Percentiles rank a stretch among this genome's conserved stretches.
Evolutionary conservation across 2,797 vertebrate genomes (phyloP).

Genomic region (Geotrypetes seraphini): DNA sequence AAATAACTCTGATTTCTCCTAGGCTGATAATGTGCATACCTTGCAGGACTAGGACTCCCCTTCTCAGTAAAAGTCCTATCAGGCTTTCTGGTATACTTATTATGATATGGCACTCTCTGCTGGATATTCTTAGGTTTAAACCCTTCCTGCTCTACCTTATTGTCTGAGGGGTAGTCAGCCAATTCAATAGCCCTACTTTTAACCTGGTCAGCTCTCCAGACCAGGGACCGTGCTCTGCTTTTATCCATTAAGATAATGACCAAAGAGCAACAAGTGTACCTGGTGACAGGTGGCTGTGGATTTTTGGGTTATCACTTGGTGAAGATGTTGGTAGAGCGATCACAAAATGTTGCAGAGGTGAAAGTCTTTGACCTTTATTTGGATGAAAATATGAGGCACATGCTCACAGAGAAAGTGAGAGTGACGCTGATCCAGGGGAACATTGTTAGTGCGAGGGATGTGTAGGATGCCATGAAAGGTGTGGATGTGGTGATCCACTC

Average conservation of each 20-base stretch:
- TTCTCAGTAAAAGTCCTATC: no score
- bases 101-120: no score
- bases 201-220: no score
- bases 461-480: constrained; percentile 52
- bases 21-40: no score
- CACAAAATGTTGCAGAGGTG: constrained; percentile 54
- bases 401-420: constrained; percentile 43
- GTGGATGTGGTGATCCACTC: constrained; percentile 65
- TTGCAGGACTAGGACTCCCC: no score
- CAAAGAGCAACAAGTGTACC: constrained; percentile 43
- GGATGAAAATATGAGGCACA: constrained; percentile 29
- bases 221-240: no score
- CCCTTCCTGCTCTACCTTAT: no score
- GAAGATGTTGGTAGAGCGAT: constrained; percentile 55
- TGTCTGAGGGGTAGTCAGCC: no score
- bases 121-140: no score
- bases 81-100: no score
- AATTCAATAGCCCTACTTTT: no score
- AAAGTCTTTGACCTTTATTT: constrained; percentile 64
- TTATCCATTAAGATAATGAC: neutral
- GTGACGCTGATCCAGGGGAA: constrained; percentile 69
- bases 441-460: constrained; percentile 57
- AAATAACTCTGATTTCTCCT: no score
- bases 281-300: constrained; percentile 78
- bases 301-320: constrained; percentile 74